Base-by-base conservation (phyloP, 2,113 vertebrate genomes). In the Dryoscopus gambensis region DNA sequence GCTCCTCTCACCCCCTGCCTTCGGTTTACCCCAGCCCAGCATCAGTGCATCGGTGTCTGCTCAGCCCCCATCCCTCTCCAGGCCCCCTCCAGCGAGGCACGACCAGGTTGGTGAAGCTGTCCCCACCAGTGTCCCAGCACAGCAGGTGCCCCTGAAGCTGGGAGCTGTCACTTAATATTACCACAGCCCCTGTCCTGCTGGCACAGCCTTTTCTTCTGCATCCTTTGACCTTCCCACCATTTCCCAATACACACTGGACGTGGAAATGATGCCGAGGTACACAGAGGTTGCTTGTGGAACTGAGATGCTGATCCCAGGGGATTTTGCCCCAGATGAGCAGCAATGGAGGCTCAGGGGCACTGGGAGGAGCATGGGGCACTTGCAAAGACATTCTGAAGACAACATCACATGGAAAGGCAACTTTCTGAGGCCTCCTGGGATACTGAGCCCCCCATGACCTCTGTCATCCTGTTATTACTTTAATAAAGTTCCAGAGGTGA, bases 161-260 rank as follows among this genome's bases (percentile, higher is more conserved):
- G 47, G 10, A 84, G 40, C 71, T 84, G 44, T 60, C 83, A 39
- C 75, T 59, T 17, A 21, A 14, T 19, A 30, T 53, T 28, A n/a
- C 68, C 69, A 63, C 23, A 5, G 76, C 50, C 73, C 50, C 87
- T 1, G 0, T 56, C 28, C 55, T 57, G 80, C 71, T 17, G 21
- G 79, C 85, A 74, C 71, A 89, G 71, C 28, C 40, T 83, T 69
- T 83, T 35, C 62, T 52, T 27, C 55, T 0, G 0, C 63, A 14
- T 20, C 65, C 50, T 57, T 40, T 0, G 1, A n/a, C 84, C 74
- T 28, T 67, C 13, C 86, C 60, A 64, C 24, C 13, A 1, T 50
- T 78, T 57, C 37, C 37, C 47, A 18, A 4, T 1, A 7, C 0
- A 0, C 0, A 0, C 25, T 27, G 33, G 13, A 14, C 9, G 1